These are phyloP conservation scores for Rousettus leschenaultii DNA, from an alignment of 2,113 vertebrate species.

Conservation along the genomic window DNA sequence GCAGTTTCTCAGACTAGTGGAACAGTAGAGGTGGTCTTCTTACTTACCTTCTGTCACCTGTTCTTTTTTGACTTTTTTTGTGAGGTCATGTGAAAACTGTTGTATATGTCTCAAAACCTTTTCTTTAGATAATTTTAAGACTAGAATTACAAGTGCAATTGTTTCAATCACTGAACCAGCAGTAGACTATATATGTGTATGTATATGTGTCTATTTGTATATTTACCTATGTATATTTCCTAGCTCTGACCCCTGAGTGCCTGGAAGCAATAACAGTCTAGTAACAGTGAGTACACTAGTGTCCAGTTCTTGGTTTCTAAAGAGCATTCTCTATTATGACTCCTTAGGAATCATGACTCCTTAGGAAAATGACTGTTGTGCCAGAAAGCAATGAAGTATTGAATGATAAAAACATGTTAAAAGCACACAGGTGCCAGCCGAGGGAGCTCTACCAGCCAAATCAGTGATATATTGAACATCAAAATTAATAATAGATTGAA, in stretches of 20 bases:
- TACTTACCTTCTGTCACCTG: background rate
- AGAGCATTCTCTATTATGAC: background rate
- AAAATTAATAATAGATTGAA: constrained; percentile 12
- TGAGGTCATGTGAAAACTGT: background rate
- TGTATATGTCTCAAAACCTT: background rate
- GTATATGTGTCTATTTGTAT: background rate
- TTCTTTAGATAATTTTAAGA: constrained; percentile 23
- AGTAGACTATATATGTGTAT: background rate
- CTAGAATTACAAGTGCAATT: background rate
- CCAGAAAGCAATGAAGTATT: constrained; percentile 16
- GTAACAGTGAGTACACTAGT: background rate
- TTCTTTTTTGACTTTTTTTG: background rate
- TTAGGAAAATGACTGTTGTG: background rate
- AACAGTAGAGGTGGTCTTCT: background rate
- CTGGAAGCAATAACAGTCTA: background rate
- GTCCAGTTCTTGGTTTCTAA: constrained; percentile 5
- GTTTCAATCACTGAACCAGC: background rate
- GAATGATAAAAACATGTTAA: background rate
- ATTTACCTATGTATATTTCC: background rate
- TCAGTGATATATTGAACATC: background rate
- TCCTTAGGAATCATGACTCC: background rate
- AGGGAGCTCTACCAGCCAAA: background rate
- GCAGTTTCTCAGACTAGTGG: background rate
- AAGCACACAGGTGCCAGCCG: background rate
- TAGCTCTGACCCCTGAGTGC: background rate